Percentiles rank a stretch among this genome's conserved stretches.
Conservation (phyloP, 2,797 vertebrate species). For the Phrynocephalus vlangalii region DNA sequence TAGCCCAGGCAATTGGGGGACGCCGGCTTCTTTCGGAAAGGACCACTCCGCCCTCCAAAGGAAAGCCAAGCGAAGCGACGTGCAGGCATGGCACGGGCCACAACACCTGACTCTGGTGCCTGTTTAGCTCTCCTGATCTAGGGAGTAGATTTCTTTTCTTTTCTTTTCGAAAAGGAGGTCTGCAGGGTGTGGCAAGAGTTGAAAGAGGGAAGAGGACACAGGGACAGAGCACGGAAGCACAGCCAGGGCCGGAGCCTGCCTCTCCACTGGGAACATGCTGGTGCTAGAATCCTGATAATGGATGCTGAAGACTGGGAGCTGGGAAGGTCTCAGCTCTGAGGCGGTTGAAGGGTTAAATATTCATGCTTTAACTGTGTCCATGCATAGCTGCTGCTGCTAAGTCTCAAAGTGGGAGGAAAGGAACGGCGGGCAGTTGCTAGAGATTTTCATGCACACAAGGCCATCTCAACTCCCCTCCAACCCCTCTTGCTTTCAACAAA, state of each 20-base stretch:
- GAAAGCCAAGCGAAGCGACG: background rate
- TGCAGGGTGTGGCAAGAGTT: constrained; percentile 36
- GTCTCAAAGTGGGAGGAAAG: constrained; percentile 59
- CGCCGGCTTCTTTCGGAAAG: rapidly evolving
- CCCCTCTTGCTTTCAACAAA: constrained; percentile 47
- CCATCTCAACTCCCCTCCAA: constrained; percentile 58
- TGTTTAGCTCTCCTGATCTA: constrained; percentile 18
- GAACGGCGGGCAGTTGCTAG: constrained; percentile 65
- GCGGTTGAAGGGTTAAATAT: constrained; percentile 52
- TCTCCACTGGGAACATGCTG: constrained; percentile 78
- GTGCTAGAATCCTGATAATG: constrained; percentile 71
- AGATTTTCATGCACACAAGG: background rate
- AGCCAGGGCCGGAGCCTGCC: constrained; percentile 76
- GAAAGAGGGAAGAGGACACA: constrained; percentile 44
- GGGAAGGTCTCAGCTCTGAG: constrained; percentile 57
- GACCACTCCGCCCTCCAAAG: background rate
- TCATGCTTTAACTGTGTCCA: constrained; percentile 76
- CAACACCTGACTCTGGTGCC: background rate
- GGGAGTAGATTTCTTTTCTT: constrained; percentile 15
- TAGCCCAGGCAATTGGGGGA: background rate
- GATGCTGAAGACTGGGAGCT: constrained; percentile 72
- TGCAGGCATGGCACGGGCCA: background rate
- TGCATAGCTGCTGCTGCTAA: constrained; percentile 73
- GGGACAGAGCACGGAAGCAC: constrained; percentile 63
- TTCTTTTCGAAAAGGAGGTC: constrained; percentile 32